phyloP scores from a whole-genome alignment of 2,113 vertebrate genomes.

The Peromyscus polionotus region DNA sequence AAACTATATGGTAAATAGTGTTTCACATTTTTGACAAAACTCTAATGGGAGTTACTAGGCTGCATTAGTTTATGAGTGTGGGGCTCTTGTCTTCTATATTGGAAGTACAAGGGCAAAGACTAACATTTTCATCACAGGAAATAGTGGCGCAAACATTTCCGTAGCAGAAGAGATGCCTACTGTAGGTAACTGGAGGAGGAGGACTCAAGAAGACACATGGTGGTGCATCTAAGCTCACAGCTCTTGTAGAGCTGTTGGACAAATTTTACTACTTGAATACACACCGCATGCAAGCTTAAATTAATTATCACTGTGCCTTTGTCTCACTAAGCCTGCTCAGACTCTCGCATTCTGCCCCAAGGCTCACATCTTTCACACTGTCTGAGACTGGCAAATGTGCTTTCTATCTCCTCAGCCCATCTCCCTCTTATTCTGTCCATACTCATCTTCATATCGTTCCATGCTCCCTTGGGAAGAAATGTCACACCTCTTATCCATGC shows the following conservation, averaged over 20 bases:
- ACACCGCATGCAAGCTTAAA: not conserved
- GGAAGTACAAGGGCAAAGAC: accelerated
- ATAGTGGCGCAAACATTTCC: not conserved
- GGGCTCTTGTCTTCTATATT: not conserved
- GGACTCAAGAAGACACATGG: too few species aligned
- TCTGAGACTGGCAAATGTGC: too few species aligned
- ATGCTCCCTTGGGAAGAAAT: too few species aligned
- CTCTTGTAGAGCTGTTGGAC: too few species aligned
- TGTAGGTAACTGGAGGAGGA: too few species aligned
- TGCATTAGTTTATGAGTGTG: too few species aligned
- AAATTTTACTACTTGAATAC: not conserved
- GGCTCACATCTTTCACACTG: accelerated
- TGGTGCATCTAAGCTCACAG: not conserved
- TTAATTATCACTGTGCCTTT: not conserved
- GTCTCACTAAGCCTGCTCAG: accelerated
- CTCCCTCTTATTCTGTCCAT: not conserved
- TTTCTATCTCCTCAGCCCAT: not conserved
- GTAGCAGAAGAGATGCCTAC: not conserved
- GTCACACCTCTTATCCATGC: accelerated
- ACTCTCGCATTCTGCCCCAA: not conserved
- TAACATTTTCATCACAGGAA: not conserved
- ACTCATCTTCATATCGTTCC: too few species aligned
- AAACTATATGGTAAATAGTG: not conserved
- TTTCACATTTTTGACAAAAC: not conserved
- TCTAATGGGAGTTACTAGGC: accelerated